Evolutionary conservation across 2,888 invertebrate species (phyloP), one percentile per base, ranked within the genome.

Genomic region (Uropetala carovei): DNA sequence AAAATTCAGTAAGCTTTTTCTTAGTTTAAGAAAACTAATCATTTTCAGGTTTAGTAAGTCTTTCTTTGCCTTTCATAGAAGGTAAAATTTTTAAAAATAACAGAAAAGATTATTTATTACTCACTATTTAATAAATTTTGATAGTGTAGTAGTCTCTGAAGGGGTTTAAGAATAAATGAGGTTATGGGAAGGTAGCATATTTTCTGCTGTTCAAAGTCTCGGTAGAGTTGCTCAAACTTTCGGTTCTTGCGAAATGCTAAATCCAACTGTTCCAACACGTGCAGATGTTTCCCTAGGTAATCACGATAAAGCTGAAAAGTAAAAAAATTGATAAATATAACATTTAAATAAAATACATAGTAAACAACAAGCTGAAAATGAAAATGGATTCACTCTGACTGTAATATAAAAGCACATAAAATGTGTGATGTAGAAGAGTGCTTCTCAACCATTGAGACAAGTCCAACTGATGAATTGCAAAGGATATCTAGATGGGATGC

Each of bases 91-190:
- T 0, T 9, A 27, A 75, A 75, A 27, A 4, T 68, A 27, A 10
- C 22, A 27, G 22, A 5, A n/a, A n/a, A 22, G 10, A 68, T 8
- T 16, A 30, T 57, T 85, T 64, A 43, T 43, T 5, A 96, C 97
- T 96, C 95, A 97, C 98, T 96, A 95, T 98, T 97, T 93, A 98
- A 95, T 94, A 98, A 95, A 94, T 96, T 96, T 94, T 97, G 97
- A 95, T 99, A 98, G 95, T 99, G 98, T 92, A 98, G 95, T 93
- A 99, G 95, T 92, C 99, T 96, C 95, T 97, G 97, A n/a, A 98
- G 96, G 16, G 98, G 98, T 94, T 98, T 98, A 92, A 98, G 95
- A 59, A 98, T 96, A 94, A 98, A 97, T 93, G 97, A 97, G 89
- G 97, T 97, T 92, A 99, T 96, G 3, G 98, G 99, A 93, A 99